A percentile compares a stretch with the other conserved stretches of the same genome.
phyloP scores from a whole-genome alignment of 2,797 vertebrate genomes.

The Coreius guichenoti region DNA sequence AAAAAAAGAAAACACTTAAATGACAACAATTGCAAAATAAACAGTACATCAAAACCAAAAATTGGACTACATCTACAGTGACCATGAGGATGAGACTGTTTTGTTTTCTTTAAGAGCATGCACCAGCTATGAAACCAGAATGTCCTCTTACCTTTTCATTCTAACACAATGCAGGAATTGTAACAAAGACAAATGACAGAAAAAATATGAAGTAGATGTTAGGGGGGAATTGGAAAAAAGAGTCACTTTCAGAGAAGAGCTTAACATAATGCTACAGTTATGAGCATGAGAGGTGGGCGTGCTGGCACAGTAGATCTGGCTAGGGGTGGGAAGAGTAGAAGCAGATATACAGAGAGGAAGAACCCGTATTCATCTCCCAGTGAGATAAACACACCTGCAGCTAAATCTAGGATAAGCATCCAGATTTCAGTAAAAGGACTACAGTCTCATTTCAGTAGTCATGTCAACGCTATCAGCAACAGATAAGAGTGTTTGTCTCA shows the following conservation, averaged over 20 bases:
- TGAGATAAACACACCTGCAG: slow-evolving; percentile 57
- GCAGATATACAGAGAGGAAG: slow-evolving; percentile 34
- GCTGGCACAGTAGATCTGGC: slow-evolving; percentile 71
- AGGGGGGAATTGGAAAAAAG: slow-evolving; percentile 82
- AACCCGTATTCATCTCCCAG: slow-evolving; percentile 36
- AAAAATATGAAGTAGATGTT: slow-evolving; percentile 98
- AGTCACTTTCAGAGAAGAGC: slow-evolving; percentile 81
- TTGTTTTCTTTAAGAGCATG: slow-evolving; percentile 83
- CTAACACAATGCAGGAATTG: slow-evolving; percentile 99
- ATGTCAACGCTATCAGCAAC: slow-evolving; percentile 8
- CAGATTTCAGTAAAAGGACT: slow-evolving; percentile 26
- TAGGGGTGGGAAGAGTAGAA: slow-evolving; percentile 56
- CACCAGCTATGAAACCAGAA: slow-evolving; percentile 91
- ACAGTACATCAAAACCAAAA: slow-evolving; percentile 70
- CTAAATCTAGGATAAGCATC: slow-evolving; percentile 40
- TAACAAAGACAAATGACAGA: slow-evolving; percentile 96
- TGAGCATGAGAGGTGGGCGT: slow-evolving; percentile 76
- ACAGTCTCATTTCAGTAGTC: slow-evolving; percentile 10
- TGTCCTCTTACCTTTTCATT: slow-evolving; percentile 99
- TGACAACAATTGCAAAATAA: slow-evolving; percentile 66
- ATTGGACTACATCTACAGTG: slow-evolving; percentile 74
- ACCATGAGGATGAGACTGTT: slow-evolving; percentile 73
- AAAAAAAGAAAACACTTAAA: slow-evolving; percentile 50
- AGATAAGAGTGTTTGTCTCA: slow-evolving; percentile 27
- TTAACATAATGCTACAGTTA: slow-evolving; percentile 80